Conservation (phyloP, 1,140 invertebrate genomes). For the Drosophila nigrodunni region DNA sequence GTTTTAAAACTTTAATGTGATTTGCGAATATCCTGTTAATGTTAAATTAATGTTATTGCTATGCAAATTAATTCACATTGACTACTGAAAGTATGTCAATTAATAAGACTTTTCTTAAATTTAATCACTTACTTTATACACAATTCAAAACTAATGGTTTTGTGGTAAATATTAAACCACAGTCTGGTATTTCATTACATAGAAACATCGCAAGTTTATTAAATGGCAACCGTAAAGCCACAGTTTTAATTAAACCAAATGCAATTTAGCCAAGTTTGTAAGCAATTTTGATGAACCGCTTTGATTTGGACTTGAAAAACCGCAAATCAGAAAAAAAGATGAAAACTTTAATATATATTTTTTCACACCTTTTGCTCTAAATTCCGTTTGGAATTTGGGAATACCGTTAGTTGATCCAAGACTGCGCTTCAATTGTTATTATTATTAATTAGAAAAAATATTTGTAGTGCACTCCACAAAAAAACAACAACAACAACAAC, state of each 20-base stretch:
- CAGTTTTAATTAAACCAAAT: conserved; percentile 72
- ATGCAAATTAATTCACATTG: no score
- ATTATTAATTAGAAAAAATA: conserved; percentile 80
- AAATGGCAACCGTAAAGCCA: conserved; percentile 23
- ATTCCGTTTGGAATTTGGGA: conserved; percentile 45
- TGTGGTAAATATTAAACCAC: neutral
- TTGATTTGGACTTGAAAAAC: conserved; percentile 46
- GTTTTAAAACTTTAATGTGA: neutral
- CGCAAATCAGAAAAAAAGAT: conserved; percentile 27
- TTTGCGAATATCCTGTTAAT: neutral
- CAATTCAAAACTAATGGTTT: no score
- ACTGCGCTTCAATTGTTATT: conserved; percentile 74
- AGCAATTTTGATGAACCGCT: conserved; percentile 67
- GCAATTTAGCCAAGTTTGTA: conserved; percentile 55
- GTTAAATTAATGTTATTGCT: no score
- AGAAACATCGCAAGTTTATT: conserved; percentile 1
- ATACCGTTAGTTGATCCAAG: conserved; percentile 59
- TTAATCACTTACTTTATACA: no score
- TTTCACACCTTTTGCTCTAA: conserved; percentile 54
- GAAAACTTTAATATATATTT: conserved; percentile 20
- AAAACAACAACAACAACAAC: conserved; percentile 3
- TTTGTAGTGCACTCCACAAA: conserved; percentile 57
- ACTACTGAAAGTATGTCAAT: no score
- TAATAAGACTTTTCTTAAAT: no score
- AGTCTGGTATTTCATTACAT: neutral